These are phyloP conservation scores for Arctia plantaginis DNA, from an alignment of 2,888 invertebrate genomes.

Conservation along the genomic window DNA sequence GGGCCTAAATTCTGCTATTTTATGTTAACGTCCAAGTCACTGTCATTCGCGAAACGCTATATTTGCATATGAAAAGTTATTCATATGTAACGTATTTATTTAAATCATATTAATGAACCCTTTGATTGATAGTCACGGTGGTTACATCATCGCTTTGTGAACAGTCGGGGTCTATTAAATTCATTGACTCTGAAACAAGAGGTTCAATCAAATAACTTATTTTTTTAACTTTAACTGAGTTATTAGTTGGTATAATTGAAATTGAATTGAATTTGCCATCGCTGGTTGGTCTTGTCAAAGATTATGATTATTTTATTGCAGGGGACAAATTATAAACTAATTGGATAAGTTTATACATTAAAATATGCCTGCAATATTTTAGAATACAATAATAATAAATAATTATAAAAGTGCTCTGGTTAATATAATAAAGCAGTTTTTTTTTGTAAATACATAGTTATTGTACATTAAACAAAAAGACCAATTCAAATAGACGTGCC, in stretches of 20 bases:
- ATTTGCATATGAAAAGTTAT: not conserved
- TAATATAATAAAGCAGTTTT: too few relatives aligned
- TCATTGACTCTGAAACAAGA: conserved; percentile 75
- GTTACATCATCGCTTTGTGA: conserved; percentile 11
- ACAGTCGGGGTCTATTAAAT: conserved; percentile 67
- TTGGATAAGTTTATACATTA: too few relatives aligned
- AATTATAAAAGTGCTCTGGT: too few relatives aligned
- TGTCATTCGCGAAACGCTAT: too few relatives aligned
- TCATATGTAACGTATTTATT: not conserved
- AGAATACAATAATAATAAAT: too few relatives aligned
- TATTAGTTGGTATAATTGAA: not conserved
- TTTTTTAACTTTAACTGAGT: not conserved
- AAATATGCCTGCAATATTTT: too few relatives aligned
- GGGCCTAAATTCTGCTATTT: too few relatives aligned
- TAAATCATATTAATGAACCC: conserved; percentile 14
- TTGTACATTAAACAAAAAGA: too few relatives aligned
- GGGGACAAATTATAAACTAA: not conserved
- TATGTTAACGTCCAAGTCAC: too few relatives aligned
- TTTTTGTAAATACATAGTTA: too few relatives aligned
- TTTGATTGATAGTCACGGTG: conserved; percentile 22
- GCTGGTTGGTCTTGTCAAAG: conserved; percentile 57
- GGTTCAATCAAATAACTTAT: conserved; percentile 62
- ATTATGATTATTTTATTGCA: not conserved
- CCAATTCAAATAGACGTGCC: too few relatives aligned
- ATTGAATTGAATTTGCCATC: not conserved